Base-by-base conservation (phyloP, 2,888 invertebrate species). In the Drosophila rellima region DNA sequence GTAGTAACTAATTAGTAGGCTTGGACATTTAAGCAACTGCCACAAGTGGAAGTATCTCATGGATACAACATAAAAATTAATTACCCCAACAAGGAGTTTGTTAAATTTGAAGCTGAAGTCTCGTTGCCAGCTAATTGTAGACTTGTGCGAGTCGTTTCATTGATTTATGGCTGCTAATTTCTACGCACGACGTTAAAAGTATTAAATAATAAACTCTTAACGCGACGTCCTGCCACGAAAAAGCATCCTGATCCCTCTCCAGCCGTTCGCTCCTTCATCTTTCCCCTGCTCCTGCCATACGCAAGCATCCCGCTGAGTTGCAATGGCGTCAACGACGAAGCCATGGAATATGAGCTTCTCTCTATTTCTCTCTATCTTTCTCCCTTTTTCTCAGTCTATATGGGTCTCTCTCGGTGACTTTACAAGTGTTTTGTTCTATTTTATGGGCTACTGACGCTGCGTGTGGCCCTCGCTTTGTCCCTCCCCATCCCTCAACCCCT, bases 151-250 rank as follows among this genome's bases (percentile, higher is more conserved):
- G 87, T 84, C 87, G 80, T 85, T 85, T 78, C 84, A 84, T 86
- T 85, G 85, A 85, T 85, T 85, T 85, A 85, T 85, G 86, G 70
- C 81, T 75, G 74, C 82, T 86, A 82, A 85, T 85, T 85, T 85
- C 79, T 71, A 84, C 83, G 80, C 85, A 82, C 78, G 83, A 78
- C 79, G 83, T 70, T 81, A 66, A 82, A 82, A 83, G 83, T 82
- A 85, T 83, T 82, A 85, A 83, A 83, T 83, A 84, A 84, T 82
- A 85, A 84, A 83, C 83, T 86, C 83, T 61, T 65, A 82, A 77
- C 77, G 72, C 72, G 72, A 66, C 66, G 68, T 66, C 68, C 75
- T 75, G 69, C 78, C 66, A 65, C 72, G 61, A 75, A 74, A 70
- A 71, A 54, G 48, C 63, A 70, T 63, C 65, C 70, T 57, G 68